Base-by-base conservation (phyloP, 2,797 vertebrate species). In the Periophthalmus magnuspinnatus region DNA sequence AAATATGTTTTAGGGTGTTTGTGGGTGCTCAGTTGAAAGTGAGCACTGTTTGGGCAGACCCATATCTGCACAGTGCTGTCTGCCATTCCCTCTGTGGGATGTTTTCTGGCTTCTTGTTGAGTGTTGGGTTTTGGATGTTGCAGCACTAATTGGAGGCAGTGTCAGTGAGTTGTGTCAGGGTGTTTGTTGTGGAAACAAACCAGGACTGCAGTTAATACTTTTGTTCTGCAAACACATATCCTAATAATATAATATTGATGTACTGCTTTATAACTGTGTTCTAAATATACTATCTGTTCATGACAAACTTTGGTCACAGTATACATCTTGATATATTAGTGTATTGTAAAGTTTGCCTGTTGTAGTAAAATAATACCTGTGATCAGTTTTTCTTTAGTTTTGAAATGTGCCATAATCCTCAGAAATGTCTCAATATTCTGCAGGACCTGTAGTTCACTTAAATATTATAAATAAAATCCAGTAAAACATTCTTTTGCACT, bases 371-470 rank as follows among this genome's bases (percentile, higher is more conserved):
- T 70, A 90, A 88, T 70, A 90, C 81, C 81, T 89, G 92, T 94
- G 91, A 90, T 79, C 86, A 89, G 86, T 93, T 92, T 90, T 80
- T 89, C 85, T 88, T 90, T 76, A 67, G 84, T 92, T 93, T 87
- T 92, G 75, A 93, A 90, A 92, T 91, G 93, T 95, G 93, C 93
- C 93, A 94, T 93, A 90, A 90, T 90, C 88, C 81, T 90, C 81
- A 82, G 75, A 84, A 84, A 87, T 67, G 78, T 86, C 84, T 92
- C 90, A 81, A 86, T 81, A 84, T 85, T 87, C 88, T 86, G 88
- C 88, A 91, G 91, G 86, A 90, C 83, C 88, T 69, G 72, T 92
- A 90, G 83, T 86, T 86, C 82, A 83, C 84, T 87, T 88, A 80
- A 86, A 76, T 77, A 77, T 81, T 89, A 84, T 78, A 82, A 62